These are phyloP conservation scores for Oryctolagus cuniculus DNA, from an alignment of 2,113 vertebrate genomes.

Conservation along the genomic window mOryCun1.1 NC_091442.1:59307001-59307500, in stretches of 20 bases:
- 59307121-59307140: neutral
- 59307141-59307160: neutral
- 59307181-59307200: neutral
- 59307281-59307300: conserved; percentile 16
- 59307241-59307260: neutral
- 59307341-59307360: too few species aligned
- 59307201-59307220: neutral
- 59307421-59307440: too few species aligned
- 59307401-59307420: too few species aligned
- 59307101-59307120: conserved; percentile 16
- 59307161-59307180: neutral
- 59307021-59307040: neutral
- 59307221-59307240: neutral
- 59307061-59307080: conserved; percentile 5
- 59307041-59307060: neutral
- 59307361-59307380: too few species aligned
- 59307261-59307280: neutral
- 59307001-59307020: neutral
- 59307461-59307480: too few species aligned
- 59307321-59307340: neutral
- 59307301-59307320: neutral
- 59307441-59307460: too few species aligned
- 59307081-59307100: neutral
- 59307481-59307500: too few species aligned
- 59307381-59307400: too few species aligned